A percentile compares a stretch with the other conserved stretches of the same genome.
phyloP scores from a whole-genome alignment of 2,888 invertebrate species.

The Ochropleura leucogaster region DNA sequence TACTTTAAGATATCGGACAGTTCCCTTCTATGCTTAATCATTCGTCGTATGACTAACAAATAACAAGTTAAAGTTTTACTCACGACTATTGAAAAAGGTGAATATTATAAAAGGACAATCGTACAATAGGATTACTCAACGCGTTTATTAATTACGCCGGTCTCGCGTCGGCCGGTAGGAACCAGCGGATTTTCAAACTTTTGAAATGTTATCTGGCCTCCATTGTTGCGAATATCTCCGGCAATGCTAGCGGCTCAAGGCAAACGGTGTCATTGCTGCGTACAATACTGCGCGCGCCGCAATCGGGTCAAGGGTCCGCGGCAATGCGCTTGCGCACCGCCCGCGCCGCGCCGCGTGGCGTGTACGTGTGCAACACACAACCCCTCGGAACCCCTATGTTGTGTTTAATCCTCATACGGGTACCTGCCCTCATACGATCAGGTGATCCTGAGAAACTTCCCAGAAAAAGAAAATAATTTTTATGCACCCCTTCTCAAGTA shows the following conservation, averaged over 20 bases:
- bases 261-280: conserved; percentile 90
- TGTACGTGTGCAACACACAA: conserved; percentile 48
- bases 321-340: conserved; percentile 75
- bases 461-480: conserved; percentile 68
- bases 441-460: conserved; percentile 78
- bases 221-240: conserved; percentile 91
- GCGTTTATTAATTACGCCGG: conserved; percentile 83
- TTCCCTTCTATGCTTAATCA: conserved; percentile 48
- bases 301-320: conserved; percentile 89
- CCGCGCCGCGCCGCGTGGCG: conserved; percentile 46
- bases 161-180: conserved; percentile 80
- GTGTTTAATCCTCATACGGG: conserved; percentile 71
- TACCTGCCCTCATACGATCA: conserved; percentile 86
- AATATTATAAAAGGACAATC: conserved; percentile 71
- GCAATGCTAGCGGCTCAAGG: conserved; percentile 90
- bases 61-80: conserved; percentile 46
- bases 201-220: conserved; percentile 91
- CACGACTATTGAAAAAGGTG: conserved; percentile 50
- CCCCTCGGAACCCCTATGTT: conserved; percentile 63
- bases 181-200: conserved; percentile 88
- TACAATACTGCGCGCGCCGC: conserved; percentile 86
- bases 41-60: conserved; percentile 47
- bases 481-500: conserved; percentile 82
- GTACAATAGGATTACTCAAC: conserved; percentile 81
- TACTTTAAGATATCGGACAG: conserved; percentile 45